A percentile compares a stretch with the other conserved stretches of the same genome.
phyloP scores from a whole-genome alignment of 1,140 invertebrate species.

The Zaprionus gabonicus region DNA sequence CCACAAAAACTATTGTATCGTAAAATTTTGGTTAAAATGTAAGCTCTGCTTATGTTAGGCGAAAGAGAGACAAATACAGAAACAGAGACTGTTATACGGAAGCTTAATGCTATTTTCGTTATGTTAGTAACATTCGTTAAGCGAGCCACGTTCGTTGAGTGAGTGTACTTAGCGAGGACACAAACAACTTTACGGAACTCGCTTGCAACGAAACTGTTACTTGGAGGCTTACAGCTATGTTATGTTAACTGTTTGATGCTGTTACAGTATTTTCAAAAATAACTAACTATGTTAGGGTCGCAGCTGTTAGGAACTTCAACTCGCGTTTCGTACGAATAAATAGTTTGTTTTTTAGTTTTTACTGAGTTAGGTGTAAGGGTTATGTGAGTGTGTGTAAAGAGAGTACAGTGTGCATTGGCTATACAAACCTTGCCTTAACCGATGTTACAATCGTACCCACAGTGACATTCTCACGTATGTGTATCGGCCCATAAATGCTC shows the following conservation, averaged over 20 bases:
- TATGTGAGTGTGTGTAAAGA: conserved; percentile 41
- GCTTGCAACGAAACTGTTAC: conserved; percentile 27
- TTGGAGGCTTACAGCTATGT: conserved; percentile 51
- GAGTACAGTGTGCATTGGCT: conserved; percentile 48
- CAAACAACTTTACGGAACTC: conserved; percentile 23
- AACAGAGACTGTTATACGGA: conserved; percentile 46
- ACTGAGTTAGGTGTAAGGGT: conserved; percentile 22
- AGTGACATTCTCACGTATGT: conserved; percentile 98
- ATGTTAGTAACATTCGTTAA: conserved; percentile 37
- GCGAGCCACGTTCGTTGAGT: conserved; percentile 27
- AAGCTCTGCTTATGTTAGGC: conserved; percentile 31
- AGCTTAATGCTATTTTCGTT: conserved; percentile 48
- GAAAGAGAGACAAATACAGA: conserved; percentile 32
- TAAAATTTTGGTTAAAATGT: conserved; percentile 33
- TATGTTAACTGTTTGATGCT: conserved; percentile 54
- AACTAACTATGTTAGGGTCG: conserved; percentile 55
- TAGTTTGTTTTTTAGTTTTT: conserved; percentile 6
- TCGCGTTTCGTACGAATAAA: conserved; percentile 2
- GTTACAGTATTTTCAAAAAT: conserved; percentile 49
- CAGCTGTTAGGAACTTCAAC: conserved; percentile 79
- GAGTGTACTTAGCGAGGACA: conserved; percentile 36
- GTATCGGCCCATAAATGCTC: conserved; percentile 96
- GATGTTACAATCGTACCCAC: conserved; percentile 98
- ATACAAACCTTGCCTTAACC: conserved; percentile 98
- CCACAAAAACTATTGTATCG: conserved; percentile 43